These are phyloP conservation scores for Seriola quinqueradiata DNA, from an alignment of 2,113 vertebrate genomes.

Conservation along the genomic window DNA sequence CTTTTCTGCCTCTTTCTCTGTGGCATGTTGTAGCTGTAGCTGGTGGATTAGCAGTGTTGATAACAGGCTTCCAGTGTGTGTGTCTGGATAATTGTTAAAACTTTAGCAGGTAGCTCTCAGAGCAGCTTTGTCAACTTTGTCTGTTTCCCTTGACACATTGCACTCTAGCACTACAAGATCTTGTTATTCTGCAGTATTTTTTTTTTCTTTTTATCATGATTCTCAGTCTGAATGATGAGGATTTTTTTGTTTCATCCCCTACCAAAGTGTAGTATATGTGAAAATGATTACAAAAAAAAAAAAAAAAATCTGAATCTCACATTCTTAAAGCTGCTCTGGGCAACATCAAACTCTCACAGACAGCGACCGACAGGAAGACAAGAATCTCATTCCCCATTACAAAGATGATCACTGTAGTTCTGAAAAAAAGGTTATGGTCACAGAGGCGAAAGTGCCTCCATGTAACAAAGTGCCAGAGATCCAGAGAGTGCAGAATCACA, in stretches of 20 bases:
- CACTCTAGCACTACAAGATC: not conserved
- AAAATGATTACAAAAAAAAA: not conserved
- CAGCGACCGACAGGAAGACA: not conserved
- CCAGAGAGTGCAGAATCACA: not conserved
- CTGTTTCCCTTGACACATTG: slow-evolving; percentile 2
- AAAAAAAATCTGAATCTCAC: not conserved
- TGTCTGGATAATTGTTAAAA: slow-evolving; percentile 19
- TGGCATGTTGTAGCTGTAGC: not conserved
- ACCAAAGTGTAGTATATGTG: not conserved
- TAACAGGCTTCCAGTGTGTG: slow-evolving; percentile 15
- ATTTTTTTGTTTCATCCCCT: not conserved
- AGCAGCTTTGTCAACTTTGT: slow-evolving; percentile 4
- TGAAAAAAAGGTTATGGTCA: not conserved
- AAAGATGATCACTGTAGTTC: not conserved
- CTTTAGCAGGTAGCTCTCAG: slow-evolving; percentile 1
- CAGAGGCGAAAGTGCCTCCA: not conserved
- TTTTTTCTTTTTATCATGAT: not conserved
- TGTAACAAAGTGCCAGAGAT: not conserved
- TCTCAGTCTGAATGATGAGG: not conserved
- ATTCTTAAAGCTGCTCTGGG: not conserved
- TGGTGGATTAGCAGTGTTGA: slow-evolving; percentile 9
- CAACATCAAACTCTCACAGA: not conserved
- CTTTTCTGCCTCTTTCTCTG: not conserved
- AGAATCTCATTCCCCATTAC: not conserved
- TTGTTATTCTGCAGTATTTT: not conserved